These are phyloP conservation scores for Trissolcus basalis DNA, from an alignment of 1,140 invertebrate species.

Conservation along the genomic window DNA sequence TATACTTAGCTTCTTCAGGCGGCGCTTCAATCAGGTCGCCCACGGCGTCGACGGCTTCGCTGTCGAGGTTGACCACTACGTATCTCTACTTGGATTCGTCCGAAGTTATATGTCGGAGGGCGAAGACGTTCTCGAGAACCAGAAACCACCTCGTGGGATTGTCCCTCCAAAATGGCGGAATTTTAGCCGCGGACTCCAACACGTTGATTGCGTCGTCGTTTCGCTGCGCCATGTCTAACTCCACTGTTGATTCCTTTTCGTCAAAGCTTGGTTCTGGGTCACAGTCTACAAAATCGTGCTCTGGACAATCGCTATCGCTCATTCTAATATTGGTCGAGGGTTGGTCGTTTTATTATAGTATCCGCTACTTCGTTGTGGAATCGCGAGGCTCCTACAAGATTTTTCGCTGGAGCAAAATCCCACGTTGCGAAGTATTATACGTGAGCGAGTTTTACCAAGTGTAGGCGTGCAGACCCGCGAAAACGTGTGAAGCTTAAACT, in stretches of 20 bases:
- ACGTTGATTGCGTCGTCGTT: background rate
- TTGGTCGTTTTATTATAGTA: too few species aligned
- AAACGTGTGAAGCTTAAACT: too few species aligned
- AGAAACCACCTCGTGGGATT: conserved; percentile 61
- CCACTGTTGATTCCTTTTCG: too few species aligned
- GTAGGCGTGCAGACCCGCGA: too few species aligned
- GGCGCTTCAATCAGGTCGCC: conserved; percentile 19
- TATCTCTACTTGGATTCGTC: conserved; percentile 48
- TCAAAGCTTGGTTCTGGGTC: too few species aligned
- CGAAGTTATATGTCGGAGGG: conserved; percentile 19
- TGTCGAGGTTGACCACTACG: conserved; percentile 36
- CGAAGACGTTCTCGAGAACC: conserved; percentile 54
- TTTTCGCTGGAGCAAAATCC: background rate
- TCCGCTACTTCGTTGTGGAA: background rate
- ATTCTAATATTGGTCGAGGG: too few species aligned
- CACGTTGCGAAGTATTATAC: background rate
- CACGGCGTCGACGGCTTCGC: conserved; percentile 7
- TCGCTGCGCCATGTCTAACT: too few species aligned
- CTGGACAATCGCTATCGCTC: background rate
- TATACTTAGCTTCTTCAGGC: conserved; percentile 19
- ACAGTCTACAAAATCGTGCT: too few species aligned
- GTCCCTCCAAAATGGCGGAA: conserved; percentile 52
- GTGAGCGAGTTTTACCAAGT: background rate
- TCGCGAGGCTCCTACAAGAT: background rate
- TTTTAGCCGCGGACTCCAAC: conserved; percentile 23